Conservation (phyloP, 2,888 invertebrate genomes). For the Macrophya alboannulata region DNA sequence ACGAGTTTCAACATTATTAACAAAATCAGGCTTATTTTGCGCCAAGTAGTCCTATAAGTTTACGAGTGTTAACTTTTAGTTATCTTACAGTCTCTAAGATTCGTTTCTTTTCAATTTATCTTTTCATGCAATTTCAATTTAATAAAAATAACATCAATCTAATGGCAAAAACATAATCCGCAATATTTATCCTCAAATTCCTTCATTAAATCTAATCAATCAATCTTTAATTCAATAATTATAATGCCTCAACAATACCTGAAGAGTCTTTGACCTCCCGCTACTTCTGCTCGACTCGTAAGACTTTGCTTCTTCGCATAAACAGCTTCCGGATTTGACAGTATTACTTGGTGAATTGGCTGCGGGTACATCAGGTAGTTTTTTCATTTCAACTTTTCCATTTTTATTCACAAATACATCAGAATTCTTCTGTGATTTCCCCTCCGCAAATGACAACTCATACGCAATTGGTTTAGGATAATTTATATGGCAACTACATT, state of each 20-base stretch:
- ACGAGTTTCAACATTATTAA: conserved; percentile 83
- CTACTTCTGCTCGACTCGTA: conserved; percentile 55
- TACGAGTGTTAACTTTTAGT: conserved; percentile 35
- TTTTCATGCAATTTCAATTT: conserved; percentile 4
- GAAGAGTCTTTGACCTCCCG: conserved; percentile 67
- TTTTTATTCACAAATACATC: conserved; percentile 53
- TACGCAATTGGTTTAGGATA: conserved; percentile 80
- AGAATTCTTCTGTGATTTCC: conserved; percentile 58
- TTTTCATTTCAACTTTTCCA: conserved; percentile 50
- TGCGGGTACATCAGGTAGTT: conserved; percentile 59
- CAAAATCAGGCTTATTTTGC: conserved; percentile 87
- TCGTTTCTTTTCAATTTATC: not conserved
- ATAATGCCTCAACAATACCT: conserved; percentile 63
- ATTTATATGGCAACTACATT: conserved; percentile 69
- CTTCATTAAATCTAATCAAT: not conserved
- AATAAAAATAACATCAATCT: not conserved
- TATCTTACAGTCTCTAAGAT: conserved; percentile 10
- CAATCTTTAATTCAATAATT: not conserved
- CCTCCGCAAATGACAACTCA: conserved; percentile 77
- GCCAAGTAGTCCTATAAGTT: conserved; percentile 86
- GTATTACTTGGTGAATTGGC: conserved; percentile 59
- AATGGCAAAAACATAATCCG: not conserved
- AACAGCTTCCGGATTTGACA: conserved; percentile 64
- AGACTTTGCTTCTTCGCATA: conserved; percentile 66
- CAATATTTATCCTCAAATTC: not conserved